Percentiles rank a stretch among this genome's conserved stretches.
These are phyloP conservation scores for Halichoerus grypus DNA, from an alignment of 2,113 vertebrate genomes.

Conservation along the genomic window DNA sequence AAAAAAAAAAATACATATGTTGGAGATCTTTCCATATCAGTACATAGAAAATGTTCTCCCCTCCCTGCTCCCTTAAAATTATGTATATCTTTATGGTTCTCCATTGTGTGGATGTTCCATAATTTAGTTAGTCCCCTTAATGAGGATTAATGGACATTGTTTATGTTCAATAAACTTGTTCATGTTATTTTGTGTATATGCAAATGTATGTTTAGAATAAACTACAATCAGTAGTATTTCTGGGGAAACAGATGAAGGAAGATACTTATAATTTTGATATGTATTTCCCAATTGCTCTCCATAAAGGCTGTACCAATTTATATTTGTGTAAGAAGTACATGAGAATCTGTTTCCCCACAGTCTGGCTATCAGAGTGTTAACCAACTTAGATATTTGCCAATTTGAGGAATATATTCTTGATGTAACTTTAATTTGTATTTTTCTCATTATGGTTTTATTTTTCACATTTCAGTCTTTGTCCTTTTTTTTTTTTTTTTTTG, in stretches of 20 bases:
- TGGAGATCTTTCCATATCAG: neutral
- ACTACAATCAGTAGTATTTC: neutral
- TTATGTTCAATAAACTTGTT: neutral
- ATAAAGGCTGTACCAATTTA: neutral
- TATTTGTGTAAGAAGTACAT: neutral
- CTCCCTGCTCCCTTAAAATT: neutral
- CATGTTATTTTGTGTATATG: neutral
- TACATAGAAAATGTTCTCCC: neutral
- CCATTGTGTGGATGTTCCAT: neutral
- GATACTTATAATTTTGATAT: neutral
- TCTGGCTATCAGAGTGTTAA: neutral
- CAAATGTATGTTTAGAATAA: neutral
- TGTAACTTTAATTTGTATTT: neutral
- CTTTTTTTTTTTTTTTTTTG: neutral
- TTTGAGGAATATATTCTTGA: neutral
- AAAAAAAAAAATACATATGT: neutral
- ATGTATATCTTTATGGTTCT: neutral
- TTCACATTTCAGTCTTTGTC: slow-evolving; percentile 21
- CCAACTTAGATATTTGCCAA: neutral
- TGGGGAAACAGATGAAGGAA: neutral
- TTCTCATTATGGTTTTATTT: neutral
- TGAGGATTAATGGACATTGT: neutral
- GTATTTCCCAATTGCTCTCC: neutral
- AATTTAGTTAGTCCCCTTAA: neutral
- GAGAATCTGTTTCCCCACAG: neutral